phyloP scores from a whole-genome alignment of 1,140 invertebrate genomes.

The Drosophila kurseongensis region DNA sequence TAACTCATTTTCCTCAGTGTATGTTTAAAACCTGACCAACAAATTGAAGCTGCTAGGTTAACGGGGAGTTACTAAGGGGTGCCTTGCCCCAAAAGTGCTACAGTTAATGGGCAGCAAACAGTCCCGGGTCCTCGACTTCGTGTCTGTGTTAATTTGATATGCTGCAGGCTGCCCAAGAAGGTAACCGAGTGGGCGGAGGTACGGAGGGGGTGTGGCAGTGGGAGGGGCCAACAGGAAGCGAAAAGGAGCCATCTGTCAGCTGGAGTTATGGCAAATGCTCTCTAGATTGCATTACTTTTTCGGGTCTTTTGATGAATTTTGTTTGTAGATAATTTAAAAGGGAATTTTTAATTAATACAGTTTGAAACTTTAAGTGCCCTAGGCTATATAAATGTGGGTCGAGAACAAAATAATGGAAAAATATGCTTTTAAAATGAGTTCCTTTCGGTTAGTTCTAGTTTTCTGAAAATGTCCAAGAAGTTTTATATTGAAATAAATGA shows the following conservation, averaged over 20 bases:
- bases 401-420: not conserved
- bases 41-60: slow-evolving; percentile 58
- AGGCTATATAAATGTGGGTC: not conserved
- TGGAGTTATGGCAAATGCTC: slow-evolving; percentile 51
- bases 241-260: slow-evolving; percentile 71
- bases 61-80: slow-evolving; percentile 23
- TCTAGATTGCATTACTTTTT: slow-evolving; percentile 40
- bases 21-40: slow-evolving; percentile 68
- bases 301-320: slow-evolving; percentile 36
- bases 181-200: slow-evolving; percentile 5
- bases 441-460: too few relatives aligned
- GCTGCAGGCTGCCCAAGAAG: slow-evolving; percentile 64
- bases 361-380: slow-evolving; percentile 3
- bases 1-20: not conserved
- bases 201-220: not conserved
- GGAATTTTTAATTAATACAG: slow-evolving; percentile 6
- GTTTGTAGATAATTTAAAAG: slow-evolving; percentile 13
- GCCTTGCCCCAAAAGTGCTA: slow-evolving; percentile 75
- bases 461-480: too few relatives aligned
- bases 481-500: too few relatives aligned
- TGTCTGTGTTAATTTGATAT: slow-evolving; percentile 81
- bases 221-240: slow-evolving; percentile 36
- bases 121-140: slow-evolving; percentile 52
- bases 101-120: slow-evolving; percentile 78
- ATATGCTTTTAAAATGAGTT: not conserved